Conservation (phyloP, 2,797 vertebrate genomes). For the Pipistrellus pipistrellus region DNA sequence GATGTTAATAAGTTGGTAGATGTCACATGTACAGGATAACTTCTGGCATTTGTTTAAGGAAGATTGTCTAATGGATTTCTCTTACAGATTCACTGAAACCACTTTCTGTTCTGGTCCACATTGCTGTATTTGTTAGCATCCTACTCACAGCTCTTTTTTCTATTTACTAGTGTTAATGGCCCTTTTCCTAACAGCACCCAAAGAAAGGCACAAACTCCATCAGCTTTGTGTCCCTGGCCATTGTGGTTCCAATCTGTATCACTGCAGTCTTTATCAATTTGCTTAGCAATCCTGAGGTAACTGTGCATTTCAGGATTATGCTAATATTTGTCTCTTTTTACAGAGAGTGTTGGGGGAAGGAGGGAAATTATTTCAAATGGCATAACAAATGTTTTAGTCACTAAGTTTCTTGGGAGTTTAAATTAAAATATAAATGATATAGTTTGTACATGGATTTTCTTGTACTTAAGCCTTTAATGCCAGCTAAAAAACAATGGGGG, state of each 20-base stretch:
- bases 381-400: constrained; percentile 82
- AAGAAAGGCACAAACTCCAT: constrained; percentile 62
- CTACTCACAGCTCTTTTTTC: not conserved
- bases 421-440: constrained; percentile 82
- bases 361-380: constrained; percentile 72
- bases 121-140: not conserved
- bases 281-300: constrained; percentile 72
- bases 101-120: not conserved
- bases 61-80: not conserved
- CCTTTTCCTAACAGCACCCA: constrained; percentile 63
- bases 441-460: constrained; percentile 83
- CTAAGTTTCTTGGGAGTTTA: constrained; percentile 81
- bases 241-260: constrained; percentile 63
- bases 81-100: not conserved
- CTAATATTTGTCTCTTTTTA: constrained; percentile 78
- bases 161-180: constrained; percentile 59
- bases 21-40: not conserved
- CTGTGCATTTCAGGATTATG: constrained; percentile 70
- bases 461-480: constrained; percentile 83
- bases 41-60: constrained; percentile 49
- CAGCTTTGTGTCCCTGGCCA: constrained; percentile 68
- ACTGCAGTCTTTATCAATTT: constrained; percentile 62
- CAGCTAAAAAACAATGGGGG: constrained; percentile 80
- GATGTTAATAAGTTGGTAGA: not conserved
- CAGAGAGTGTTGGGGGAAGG: constrained; percentile 74